Evolutionary conservation across 1,140 invertebrate species (phyloP), one percentile per base, ranked within the genome.

Genomic region (Procambarus virginalis): DNA sequence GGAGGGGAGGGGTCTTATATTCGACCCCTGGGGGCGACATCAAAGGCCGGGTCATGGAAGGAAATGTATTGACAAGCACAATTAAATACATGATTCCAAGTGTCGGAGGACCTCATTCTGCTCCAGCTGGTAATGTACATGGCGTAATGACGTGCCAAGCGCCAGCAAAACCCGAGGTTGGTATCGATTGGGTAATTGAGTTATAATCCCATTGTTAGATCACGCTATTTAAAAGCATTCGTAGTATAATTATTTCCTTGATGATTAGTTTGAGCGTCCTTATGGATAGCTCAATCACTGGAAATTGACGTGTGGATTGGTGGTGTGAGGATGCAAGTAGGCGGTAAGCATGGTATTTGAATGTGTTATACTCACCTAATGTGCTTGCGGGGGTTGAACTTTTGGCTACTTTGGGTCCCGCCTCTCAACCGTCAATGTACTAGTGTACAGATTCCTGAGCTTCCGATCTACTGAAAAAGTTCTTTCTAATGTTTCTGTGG

Each of bases 1-100:
- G 51, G 48, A 48, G 82, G 60, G 82, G 58, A 49, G n/a, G 68
- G 68, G n/a, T 73, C 0, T 73, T 8, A 68, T 68, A 55, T 68
- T 46, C 46, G 58, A 34, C 34, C 58, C 22, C 22, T 45, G 58
- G 46, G 22, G 81, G 60, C 45, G 60, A 22, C 60, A 83, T 68
- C 12, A 68, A 68, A 60, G 60, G 81, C 81, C n/a, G n/a, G 34
- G 45, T 83, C 81, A 60, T 60, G 81, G 48, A 34, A 34, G 34
- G 46, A 4, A 70, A 84, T 10, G 64, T 84, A 84, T 84, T 84
- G 82, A 68, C 68, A 84, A 34, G 64, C 64, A 22, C 64, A 84
- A 84, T 84, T 84, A 84, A 84, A 73, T 49, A 60, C 82, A 73
- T 84, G 82, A 22, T 49, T 73, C 68, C 82, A 84, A 84, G 82